These are phyloP conservation scores for Liasis olivaceus DNA, from an alignment of 2,797 vertebrate species.

Conservation along the genomic window DNA sequence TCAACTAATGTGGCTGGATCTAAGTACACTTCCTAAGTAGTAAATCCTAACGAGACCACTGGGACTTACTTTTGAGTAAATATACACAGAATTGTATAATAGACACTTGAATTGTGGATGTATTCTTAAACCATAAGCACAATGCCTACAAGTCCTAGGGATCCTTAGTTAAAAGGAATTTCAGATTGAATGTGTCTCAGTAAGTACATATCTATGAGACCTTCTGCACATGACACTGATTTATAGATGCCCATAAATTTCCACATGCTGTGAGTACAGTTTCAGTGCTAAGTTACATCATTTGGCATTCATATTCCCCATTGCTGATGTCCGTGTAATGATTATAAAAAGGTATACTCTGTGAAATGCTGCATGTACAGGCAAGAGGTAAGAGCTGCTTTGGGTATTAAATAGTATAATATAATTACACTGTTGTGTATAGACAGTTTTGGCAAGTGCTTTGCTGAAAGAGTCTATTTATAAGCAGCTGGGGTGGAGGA, in stretches of 20 bases:
- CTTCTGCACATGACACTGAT: not conserved
- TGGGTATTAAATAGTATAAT: constrained; percentile 16
- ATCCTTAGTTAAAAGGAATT: not conserved
- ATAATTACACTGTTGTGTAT: not conserved
- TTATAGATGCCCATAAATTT: not conserved
- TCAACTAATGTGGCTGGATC: not conserved
- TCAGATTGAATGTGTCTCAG: not conserved
- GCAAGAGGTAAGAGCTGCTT: not conserved
- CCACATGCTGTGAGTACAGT: not conserved
- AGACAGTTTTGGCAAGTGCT: constrained; percentile 20
- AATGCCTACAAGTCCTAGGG: not conserved
- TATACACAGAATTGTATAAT: not conserved
- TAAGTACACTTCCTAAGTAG: not conserved
- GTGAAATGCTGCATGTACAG: constrained; percentile 5
- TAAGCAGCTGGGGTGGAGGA: not conserved
- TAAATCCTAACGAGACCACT: not conserved
- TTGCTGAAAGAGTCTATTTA: not conserved
- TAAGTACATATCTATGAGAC: not conserved
- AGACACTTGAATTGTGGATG: not conserved
- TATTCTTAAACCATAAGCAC: not conserved
- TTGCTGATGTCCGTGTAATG: constrained; percentile 19
- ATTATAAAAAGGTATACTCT: not conserved
- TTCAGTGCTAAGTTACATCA: not conserved
- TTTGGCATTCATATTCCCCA: not conserved
- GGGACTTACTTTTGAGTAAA: not conserved